Evolutionary conservation across 2,113 vertebrate genomes (phyloP).

Genomic region (Peromyscus californicus): DNA sequence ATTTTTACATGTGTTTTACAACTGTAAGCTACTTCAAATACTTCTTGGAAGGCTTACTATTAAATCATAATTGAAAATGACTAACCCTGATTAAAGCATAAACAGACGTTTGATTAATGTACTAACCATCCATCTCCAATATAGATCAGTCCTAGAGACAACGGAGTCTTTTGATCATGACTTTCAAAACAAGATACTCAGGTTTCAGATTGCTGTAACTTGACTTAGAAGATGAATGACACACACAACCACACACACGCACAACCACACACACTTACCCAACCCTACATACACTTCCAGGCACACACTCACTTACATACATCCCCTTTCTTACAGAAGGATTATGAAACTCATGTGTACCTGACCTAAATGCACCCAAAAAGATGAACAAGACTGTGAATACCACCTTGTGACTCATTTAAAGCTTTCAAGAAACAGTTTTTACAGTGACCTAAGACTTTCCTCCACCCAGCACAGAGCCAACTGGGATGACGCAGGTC

Average conservation of each 20-base stretch:
- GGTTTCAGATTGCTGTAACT: slow-evolving; percentile 33
- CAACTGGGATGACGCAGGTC: slow-evolving; percentile 37
- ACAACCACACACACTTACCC: background rate
- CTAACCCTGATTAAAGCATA: slow-evolving; percentile 59
- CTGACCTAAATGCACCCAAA: slow-evolving; percentile 68
- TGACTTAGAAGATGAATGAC: slow-evolving; percentile 47
- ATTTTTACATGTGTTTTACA: slow-evolving; percentile 57
- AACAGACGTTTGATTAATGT: slow-evolving; percentile 66
- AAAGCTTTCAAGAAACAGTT: slow-evolving; percentile 73
- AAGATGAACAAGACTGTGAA: slow-evolving; percentile 76
- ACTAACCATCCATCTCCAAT: slow-evolving; percentile 33
- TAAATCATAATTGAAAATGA: slow-evolving; percentile 70
- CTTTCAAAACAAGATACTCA: slow-evolving; percentile 53
- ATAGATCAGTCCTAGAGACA: slow-evolving; percentile 32
- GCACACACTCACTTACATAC: background rate
- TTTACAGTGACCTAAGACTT: slow-evolving; percentile 79
- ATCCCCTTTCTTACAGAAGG: slow-evolving; percentile 23
- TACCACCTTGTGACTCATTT: slow-evolving; percentile 76
- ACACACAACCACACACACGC: background rate
- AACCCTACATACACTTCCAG: background rate
- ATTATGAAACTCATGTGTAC: slow-evolving; percentile 61
- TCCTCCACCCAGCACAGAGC: slow-evolving; percentile 64
- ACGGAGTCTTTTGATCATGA: slow-evolving; percentile 49
- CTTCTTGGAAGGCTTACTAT: slow-evolving; percentile 58
- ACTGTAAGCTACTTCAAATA: slow-evolving; percentile 60